Percentiles rank a stretch among this genome's conserved stretches.
Evolutionary conservation across 2,113 vertebrate species (phyloP).

Genomic region (Scomber scombrus): DNA sequence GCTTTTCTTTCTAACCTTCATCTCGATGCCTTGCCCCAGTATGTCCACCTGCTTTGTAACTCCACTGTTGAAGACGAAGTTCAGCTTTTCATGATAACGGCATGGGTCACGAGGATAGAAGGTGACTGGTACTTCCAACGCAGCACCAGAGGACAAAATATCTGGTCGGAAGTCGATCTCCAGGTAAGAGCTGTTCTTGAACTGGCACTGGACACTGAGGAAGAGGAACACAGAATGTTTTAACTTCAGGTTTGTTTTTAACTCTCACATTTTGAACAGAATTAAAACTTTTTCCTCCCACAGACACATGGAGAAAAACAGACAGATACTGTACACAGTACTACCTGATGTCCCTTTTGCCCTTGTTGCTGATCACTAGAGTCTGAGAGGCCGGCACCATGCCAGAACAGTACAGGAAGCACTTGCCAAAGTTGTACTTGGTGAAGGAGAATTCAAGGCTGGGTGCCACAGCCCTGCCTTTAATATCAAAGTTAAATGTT

Average conservation of each 20-base stretch:
- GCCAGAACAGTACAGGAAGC: constrained; percentile 85
- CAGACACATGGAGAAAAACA: not conserved
- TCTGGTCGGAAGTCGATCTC: constrained; percentile 81
- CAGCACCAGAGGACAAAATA: constrained; percentile 82
- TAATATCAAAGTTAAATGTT: constrained; percentile 79
- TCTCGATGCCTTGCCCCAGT: constrained; percentile 87
- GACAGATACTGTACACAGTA: constrained; percentile 37
- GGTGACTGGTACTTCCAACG: constrained; percentile 83
- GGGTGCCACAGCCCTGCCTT: constrained; percentile 79
- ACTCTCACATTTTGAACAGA: not conserved
- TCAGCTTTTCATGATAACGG: constrained; percentile 85
- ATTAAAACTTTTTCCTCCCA: not conserved
- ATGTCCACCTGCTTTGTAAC: constrained; percentile 84
- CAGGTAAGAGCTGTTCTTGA: constrained; percentile 80
- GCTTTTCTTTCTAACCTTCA: constrained; percentile 86
- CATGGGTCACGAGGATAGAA: constrained; percentile 87
- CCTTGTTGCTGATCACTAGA: constrained; percentile 87
- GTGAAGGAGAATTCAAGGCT: constrained; percentile 89
- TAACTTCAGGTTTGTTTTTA: not conserved
- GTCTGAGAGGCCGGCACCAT: constrained; percentile 82
- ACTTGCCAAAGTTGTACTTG: constrained; percentile 89
- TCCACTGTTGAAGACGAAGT: constrained; percentile 88
- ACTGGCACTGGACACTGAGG: constrained; percentile 88
- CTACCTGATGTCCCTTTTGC: constrained; percentile 82
- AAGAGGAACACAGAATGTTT: not conserved